A percentile compares a stretch with the other conserved stretches of the same genome.
Evolutionary conservation across 2,888 invertebrate genomes (phyloP).

Genomic region (Drosophila nigritarsus): DNA sequence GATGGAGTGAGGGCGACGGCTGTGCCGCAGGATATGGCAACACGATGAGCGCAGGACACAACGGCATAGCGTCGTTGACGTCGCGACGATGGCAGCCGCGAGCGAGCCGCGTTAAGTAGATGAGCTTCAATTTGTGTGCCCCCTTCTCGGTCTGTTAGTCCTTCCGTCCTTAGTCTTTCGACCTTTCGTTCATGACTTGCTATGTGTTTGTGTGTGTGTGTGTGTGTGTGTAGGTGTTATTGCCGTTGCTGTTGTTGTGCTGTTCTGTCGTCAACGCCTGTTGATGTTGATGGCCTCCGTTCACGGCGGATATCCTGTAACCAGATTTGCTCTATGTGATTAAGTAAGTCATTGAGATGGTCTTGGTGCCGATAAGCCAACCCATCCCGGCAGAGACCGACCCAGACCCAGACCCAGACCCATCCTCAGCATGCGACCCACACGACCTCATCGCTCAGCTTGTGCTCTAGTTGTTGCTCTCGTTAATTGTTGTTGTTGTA

Average conservation of each 20-base stretch:
- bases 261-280: conserved; percentile 52
- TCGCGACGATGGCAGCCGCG: conserved; percentile 66
- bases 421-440: conserved; percentile 26
- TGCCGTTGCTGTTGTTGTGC: conserved; percentile 45
- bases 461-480: conserved; percentile 23
- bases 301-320: conserved; percentile 78
- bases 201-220: not conserved
- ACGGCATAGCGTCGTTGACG: conserved; percentile 51
- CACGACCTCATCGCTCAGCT: conserved; percentile 16
- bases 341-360: conserved; percentile 81
- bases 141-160: conserved; percentile 28
- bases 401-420: conserved; percentile 8
- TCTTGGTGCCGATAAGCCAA: conserved; percentile 69
- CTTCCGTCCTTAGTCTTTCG: conserved; percentile 26
- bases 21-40: conserved; percentile 72
- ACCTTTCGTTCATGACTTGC: conserved; percentile 16
- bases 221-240: conserved; percentile 10
- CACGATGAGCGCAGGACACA: conserved; percentile 59
- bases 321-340: conserved; percentile 80
- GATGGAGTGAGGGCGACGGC: conserved; percentile 56
- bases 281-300: conserved; percentile 68
- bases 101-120: conserved; percentile 76
- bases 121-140: conserved; percentile 76
- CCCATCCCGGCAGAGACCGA: conserved; percentile 12
- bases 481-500: conserved; percentile 37